Conservation (phyloP, 2,113 vertebrate species). For the Platichthys flesus region DNA sequence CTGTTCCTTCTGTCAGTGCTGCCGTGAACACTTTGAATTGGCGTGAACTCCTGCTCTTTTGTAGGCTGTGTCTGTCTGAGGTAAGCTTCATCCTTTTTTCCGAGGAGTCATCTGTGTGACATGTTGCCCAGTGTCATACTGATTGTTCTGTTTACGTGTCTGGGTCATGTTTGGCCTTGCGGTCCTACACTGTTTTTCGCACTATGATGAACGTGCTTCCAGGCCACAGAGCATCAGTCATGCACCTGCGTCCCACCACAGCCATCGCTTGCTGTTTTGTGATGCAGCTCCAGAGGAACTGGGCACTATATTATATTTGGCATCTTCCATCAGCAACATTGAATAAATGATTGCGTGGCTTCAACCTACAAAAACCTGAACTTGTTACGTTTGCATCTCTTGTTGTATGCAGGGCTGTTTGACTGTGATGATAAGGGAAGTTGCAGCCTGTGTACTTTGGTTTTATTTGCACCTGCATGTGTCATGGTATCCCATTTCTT, state of each 20-base stretch:
- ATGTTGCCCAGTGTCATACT: neutral
- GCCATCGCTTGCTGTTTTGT: neutral
- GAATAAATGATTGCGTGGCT: neutral
- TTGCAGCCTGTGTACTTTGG: neutral
- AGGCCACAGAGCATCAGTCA: conserved; percentile 58
- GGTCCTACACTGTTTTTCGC: conserved; percentile 2
- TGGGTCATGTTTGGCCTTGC: neutral
- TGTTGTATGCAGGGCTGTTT: neutral
- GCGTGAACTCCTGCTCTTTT: neutral
- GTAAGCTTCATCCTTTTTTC: conserved; percentile 55
- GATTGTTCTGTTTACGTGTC: conserved; percentile 20
- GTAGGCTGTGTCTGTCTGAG: conserved; percentile 21
- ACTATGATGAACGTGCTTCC: conserved; percentile 35
- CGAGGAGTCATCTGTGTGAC: conserved; percentile 11
- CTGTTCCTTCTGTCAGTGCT: conserved; percentile 29
- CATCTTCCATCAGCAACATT: neutral
- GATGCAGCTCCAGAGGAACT: neutral
- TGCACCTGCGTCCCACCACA: conserved; percentile 43
- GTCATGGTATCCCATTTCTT: neutral
- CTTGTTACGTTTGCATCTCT: neutral
- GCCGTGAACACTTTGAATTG: conserved; percentile 10
- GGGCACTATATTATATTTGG: neutral
- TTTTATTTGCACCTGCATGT: conserved; percentile 7
- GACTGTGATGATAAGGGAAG: neutral
- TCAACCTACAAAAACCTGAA: too few relatives aligned